phyloP scores from a whole-genome alignment of 2,113 vertebrate species.

The Ciconia maguari region DNA sequence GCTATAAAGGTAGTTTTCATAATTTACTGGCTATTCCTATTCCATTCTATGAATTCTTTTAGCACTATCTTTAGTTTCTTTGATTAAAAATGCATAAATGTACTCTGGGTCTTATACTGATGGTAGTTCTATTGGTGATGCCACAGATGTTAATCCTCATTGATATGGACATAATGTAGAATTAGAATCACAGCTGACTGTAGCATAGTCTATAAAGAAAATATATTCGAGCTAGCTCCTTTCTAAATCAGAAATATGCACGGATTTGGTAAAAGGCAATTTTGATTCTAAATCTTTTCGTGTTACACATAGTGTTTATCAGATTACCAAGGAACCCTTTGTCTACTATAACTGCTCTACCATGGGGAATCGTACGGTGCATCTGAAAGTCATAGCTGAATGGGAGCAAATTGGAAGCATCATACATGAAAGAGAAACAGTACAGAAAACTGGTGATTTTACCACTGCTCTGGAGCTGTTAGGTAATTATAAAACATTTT shows the following conservation, averaged over 20 bases:
- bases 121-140: background rate
- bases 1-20: background rate
- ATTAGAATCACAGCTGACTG: background rate
- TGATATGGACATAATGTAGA: background rate
- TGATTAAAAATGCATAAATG: background rate
- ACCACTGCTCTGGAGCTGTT: conserved; percentile 75
- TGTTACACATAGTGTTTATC: conserved; percentile 69
- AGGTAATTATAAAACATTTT: conserved; percentile 61
- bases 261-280: background rate
- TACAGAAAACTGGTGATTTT: conserved; percentile 75
- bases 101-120: background rate
- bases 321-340: conserved; percentile 75
- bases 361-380: conserved; percentile 75
- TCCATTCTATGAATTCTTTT: background rate
- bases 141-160: background rate
- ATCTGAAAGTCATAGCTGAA: conserved; percentile 75
- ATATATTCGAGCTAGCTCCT: background rate
- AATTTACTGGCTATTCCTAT: background rate
- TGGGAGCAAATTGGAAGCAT: conserved; percentile 28
- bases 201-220: background rate
- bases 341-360: conserved; percentile 76
- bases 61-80: background rate
- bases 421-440: background rate
- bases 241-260: background rate
- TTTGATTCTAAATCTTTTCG: background rate